These are phyloP conservation scores for Tipula unca DNA, from an alignment of 2,888 invertebrate genomes.

Conservation along the genomic window DNA sequence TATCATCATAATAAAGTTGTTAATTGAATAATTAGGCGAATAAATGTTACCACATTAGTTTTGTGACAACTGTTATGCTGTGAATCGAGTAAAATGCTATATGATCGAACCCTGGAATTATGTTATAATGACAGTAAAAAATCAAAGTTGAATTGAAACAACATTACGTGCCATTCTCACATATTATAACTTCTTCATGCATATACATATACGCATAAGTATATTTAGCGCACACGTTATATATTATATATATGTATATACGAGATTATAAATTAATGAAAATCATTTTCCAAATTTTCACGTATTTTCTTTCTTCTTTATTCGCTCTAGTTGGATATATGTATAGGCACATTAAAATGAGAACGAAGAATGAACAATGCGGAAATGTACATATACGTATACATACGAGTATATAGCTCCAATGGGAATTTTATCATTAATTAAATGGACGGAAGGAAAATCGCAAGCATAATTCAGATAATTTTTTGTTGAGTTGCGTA, in stretches of 20 bases:
- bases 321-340: neutral
- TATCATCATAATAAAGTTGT: too few species aligned
- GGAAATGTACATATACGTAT: too few species aligned
- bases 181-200: neutral
- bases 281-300: neutral
- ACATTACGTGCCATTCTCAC: neutral
- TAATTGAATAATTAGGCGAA: too few species aligned
- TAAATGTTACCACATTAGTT: too few species aligned
- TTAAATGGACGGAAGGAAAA: too few species aligned
- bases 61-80: too few species aligned
- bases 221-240: neutral
- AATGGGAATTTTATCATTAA: too few species aligned
- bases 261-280: neutral
- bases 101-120: neutral
- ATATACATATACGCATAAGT: neutral
- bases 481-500: too few species aligned
- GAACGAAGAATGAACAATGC: neutral
- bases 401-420: too few species aligned
- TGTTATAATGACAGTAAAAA: neutral
- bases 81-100: neutral
- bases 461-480: too few species aligned
- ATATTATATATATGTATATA: neutral
- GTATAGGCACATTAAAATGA: neutral
- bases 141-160: neutral
- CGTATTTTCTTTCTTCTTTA: neutral